phyloP scores from a whole-genome alignment of 2,113 vertebrate species.

The Cricetomys ansorgei region DNA sequence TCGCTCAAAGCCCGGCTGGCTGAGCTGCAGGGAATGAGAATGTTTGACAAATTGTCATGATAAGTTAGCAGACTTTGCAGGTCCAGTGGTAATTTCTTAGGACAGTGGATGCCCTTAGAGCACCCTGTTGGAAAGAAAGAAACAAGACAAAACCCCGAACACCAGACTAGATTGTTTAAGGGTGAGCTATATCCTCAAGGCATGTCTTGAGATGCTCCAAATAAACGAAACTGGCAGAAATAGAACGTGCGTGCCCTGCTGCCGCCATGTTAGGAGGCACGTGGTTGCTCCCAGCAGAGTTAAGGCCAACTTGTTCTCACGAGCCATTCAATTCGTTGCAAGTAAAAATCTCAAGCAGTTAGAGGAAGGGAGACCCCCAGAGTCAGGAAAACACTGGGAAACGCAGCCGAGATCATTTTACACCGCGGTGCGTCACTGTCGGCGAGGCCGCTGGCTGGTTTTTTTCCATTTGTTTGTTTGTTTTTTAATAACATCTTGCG shows the following conservation, averaged over 20 bases:
- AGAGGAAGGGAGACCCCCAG: background rate
- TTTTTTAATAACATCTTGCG: background rate
- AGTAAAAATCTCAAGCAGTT: slow-evolving; percentile 4
- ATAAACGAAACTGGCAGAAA: slow-evolving; percentile 23
- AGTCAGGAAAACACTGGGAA: background rate
- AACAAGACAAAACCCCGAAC: background rate
- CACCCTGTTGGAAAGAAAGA: background rate
- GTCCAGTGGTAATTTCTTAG: slow-evolving; percentile 15
- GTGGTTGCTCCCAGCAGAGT: background rate
- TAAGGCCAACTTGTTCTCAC: background rate
- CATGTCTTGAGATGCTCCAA: background rate
- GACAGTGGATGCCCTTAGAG: slow-evolving; percentile 47
- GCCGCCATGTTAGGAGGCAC: background rate
- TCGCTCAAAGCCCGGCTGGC: background rate
- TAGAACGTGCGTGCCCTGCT: background rate
- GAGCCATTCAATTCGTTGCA: background rate
- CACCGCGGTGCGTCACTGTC: background rate
- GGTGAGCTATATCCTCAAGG: slow-evolving; percentile 54
- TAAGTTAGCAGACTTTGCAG: background rate
- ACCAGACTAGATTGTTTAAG: slow-evolving; percentile 9
- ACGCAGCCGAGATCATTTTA: background rate
- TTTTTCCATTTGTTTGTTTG: too few relatives aligned
- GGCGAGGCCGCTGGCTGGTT: accelerated
- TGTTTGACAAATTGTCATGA: background rate
- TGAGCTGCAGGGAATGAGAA: background rate